Evolutionary conservation across 2,888 invertebrate species (phyloP).

Genomic region (Dioctria rufipes): DNA sequence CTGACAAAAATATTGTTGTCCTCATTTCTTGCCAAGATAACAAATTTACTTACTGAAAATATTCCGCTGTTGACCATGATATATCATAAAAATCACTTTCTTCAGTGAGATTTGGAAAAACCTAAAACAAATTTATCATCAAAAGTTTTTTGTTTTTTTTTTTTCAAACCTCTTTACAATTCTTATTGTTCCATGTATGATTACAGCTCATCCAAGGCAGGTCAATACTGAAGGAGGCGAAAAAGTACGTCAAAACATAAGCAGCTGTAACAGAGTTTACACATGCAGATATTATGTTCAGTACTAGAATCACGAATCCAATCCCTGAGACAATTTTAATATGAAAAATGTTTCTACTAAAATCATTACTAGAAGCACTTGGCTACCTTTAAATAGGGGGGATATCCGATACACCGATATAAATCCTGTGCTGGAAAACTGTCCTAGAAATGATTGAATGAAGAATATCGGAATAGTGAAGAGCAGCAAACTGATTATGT

Average conservation of each 20-base stretch:
- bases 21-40: too few species aligned
- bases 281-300: slow-evolving; percentile 85
- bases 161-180: slow-evolving; percentile 72
- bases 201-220: slow-evolving; percentile 87
- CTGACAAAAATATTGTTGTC: too few species aligned
- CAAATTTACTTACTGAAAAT: slow-evolving; percentile 64
- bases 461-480: slow-evolving; percentile 90
- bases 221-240: slow-evolving; percentile 77
- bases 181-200: slow-evolving; percentile 85
- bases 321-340: slow-evolving; percentile 76
- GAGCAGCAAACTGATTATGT: slow-evolving; percentile 78
- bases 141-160: neutral
- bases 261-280: slow-evolving; percentile 89
- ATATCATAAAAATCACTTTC: neutral
- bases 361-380: too few species aligned
- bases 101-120: slow-evolving; percentile 59
- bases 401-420: slow-evolving; percentile 85
- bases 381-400: slow-evolving; percentile 88
- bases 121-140: neutral
- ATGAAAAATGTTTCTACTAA: too few species aligned
- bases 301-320: slow-evolving; percentile 85
- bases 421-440: slow-evolving; percentile 86
- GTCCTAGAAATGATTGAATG: slow-evolving; percentile 90
- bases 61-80: slow-evolving; percentile 65
- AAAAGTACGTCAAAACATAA: slow-evolving; percentile 87